A percentile compares a stretch with the other conserved stretches of the same genome.
phyloP scores from a whole-genome alignment of 1,140 invertebrate species.

The Branchinecta lynchi region DNA sequence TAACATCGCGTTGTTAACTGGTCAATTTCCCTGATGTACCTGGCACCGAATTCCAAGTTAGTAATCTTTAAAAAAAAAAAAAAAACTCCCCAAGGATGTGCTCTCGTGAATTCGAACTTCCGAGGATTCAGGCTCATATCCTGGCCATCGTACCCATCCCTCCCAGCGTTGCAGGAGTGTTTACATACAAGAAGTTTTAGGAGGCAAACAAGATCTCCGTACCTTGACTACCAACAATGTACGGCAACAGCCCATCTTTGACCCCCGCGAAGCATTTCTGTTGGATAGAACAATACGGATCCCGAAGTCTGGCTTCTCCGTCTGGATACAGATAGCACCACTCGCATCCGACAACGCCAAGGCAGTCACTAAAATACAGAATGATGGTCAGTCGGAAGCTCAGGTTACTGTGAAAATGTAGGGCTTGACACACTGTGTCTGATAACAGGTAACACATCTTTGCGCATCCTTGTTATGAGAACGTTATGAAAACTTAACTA shows the following conservation, averaged over 20 bases:
- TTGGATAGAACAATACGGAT: slow-evolving; percentile 61
- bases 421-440: too few species aligned
- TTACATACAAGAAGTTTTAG: slow-evolving; percentile 13
- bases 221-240: slow-evolving; percentile 46
- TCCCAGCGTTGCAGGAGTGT: too few species aligned
- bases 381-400: neutral
- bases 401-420: too few species aligned
- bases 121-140: too few species aligned
- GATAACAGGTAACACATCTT: too few species aligned
- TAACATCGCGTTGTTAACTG: too few species aligned
- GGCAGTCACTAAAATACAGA: slow-evolving; percentile 42
- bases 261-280: slow-evolving; percentile 69
- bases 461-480: too few species aligned
- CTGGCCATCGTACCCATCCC: too few species aligned
- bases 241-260: slow-evolving; percentile 61
- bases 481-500: too few species aligned
- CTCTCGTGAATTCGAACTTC: too few species aligned
- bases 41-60: neutral
- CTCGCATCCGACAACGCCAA: slow-evolving; percentile 71
- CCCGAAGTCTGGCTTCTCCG: slow-evolving; percentile 44
- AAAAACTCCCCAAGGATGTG: neutral
- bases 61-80: neutral
- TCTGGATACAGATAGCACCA: slow-evolving; percentile 72
- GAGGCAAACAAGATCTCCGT: slow-evolving; percentile 23
- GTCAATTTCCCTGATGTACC: too few species aligned